A percentile compares a stretch with the other conserved stretches of the same genome.
Evolutionary conservation across 2,113 vertebrate genomes (phyloP).

Genomic region (Oophaga pumilio): DNA sequence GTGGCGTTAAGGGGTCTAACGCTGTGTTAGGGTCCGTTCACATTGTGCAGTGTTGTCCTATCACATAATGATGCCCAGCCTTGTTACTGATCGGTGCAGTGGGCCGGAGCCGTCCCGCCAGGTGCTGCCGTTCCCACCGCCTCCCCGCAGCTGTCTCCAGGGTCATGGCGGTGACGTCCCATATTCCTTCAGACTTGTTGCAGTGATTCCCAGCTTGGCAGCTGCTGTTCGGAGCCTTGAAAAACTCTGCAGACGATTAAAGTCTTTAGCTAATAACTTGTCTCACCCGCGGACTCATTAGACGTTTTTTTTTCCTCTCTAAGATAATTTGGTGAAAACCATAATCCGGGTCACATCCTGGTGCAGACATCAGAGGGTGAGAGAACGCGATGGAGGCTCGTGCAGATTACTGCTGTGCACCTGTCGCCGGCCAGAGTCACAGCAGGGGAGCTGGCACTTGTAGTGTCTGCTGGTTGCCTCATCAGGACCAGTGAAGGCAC

Average conservation of each 20-base stretch:
- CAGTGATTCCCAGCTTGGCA: conserved; percentile 15
- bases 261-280: conserved; percentile 24
- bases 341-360: conserved; percentile 9
- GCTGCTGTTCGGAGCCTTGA: conserved; percentile 20
- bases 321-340: neutral
- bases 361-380: conserved; percentile 29
- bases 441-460: neutral
- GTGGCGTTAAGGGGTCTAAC: no score
- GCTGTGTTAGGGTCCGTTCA: no score
- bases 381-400: neutral
- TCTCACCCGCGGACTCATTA: conserved; percentile 30
- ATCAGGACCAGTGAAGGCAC: neutral
- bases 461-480: neutral
- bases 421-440: neutral
- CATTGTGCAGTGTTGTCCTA: neutral
- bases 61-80: neutral
- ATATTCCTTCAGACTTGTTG: conserved; percentile 15
- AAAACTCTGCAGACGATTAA: conserved; percentile 41
- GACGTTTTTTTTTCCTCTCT: neutral
- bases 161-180: conserved; percentile 34
- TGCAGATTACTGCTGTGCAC: neutral
- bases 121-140: conserved; percentile 35
- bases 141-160: conserved; percentile 44
- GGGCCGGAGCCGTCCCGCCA: conserved; percentile 11
- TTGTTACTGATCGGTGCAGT: neutral